Evolutionary conservation across 2,113 vertebrate genomes (phyloP).

Genomic region (Romanogobio albipinnatus): DNA sequence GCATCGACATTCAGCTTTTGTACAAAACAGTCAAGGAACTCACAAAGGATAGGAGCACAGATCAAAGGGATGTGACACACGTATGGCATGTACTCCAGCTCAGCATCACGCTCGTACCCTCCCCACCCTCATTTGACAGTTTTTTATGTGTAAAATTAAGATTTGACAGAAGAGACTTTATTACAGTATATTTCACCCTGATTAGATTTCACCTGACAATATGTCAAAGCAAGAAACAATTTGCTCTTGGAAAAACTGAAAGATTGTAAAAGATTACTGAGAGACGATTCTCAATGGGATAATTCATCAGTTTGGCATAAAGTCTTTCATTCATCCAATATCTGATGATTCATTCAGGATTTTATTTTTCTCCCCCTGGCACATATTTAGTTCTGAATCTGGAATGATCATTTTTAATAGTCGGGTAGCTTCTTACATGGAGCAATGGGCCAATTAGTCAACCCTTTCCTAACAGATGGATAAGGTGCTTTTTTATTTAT

Average conservation of each 20-base stretch:
- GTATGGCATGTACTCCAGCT: conserved; percentile 51
- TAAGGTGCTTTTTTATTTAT: conserved; percentile 49
- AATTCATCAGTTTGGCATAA: conserved; percentile 33
- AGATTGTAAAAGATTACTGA: not conserved
- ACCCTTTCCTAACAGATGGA: conserved; percentile 62
- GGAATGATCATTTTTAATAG: not conserved
- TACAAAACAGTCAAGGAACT: conserved; percentile 68
- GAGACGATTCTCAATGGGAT: not conserved
- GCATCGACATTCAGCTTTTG: conserved; percentile 42
- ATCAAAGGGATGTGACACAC: conserved; percentile 54
- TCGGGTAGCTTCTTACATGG: conserved; percentile 17
- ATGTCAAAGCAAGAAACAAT: conserved; percentile 13
- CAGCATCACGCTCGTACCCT: not conserved
- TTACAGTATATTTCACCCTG: not conserved
- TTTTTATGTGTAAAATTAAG: not conserved
- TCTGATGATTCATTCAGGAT: conserved; percentile 3
- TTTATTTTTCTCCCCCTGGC: not conserved
- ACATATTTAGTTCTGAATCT: conserved; percentile 9
- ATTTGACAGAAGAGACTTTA: conserved; percentile 17
- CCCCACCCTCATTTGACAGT: not conserved
- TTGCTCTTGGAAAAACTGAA: conserved; percentile 3
- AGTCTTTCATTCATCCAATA: conserved; percentile 17
- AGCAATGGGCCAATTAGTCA: conserved; percentile 54
- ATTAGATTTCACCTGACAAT: conserved; percentile 12
- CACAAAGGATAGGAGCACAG: conserved; percentile 60